Conservation (phyloP, 2,888 invertebrate species). For the Cryptophagus acutangulus region DNA sequence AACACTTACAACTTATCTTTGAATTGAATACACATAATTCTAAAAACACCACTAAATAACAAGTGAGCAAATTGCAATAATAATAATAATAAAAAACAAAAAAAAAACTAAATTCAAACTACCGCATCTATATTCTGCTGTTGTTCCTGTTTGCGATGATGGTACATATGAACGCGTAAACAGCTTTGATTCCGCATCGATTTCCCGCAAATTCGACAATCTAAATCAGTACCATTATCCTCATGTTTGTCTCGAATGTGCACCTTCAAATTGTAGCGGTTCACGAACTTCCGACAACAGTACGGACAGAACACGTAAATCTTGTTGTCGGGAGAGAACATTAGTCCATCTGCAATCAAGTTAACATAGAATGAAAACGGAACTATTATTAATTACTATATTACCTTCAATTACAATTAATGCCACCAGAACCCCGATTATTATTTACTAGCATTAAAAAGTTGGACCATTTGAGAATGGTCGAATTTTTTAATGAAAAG, state of each 20-base stretch:
- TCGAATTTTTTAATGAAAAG: too few relatives aligned
- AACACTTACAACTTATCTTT: constrained; percentile 16
- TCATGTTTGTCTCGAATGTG: constrained; percentile 70
- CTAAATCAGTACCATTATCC: constrained; percentile 60
- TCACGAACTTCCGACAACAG: constrained; percentile 60
- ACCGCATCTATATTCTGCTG: too few relatives aligned
- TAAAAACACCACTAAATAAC: constrained; percentile 1
- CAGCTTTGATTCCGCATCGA: constrained; percentile 61
- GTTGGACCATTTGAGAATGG: too few relatives aligned
- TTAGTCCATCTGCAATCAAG: constrained; percentile 34
- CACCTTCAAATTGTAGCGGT: constrained; percentile 65
- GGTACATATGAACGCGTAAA: constrained; percentile 61
- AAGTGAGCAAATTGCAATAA: too few relatives aligned
- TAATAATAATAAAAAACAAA: constrained; percentile 17
- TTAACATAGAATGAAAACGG: constrained; percentile 31
- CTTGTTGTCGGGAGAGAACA: constrained; percentile 41
- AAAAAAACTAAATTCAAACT: constrained; percentile 10
- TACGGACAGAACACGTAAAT: constrained; percentile 60
- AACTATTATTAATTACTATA: constrained; percentile 18
- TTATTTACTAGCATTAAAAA: background rate
- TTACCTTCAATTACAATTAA: constrained; percentile 28
- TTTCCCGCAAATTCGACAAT: constrained; percentile 67
- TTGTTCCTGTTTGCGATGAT: constrained; percentile 61
- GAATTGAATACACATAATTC: too few relatives aligned
- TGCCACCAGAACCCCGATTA: too few relatives aligned